Conservation (phyloP, 92 coral and sea anemone species). For the Parazoanthus darwini region DNA sequence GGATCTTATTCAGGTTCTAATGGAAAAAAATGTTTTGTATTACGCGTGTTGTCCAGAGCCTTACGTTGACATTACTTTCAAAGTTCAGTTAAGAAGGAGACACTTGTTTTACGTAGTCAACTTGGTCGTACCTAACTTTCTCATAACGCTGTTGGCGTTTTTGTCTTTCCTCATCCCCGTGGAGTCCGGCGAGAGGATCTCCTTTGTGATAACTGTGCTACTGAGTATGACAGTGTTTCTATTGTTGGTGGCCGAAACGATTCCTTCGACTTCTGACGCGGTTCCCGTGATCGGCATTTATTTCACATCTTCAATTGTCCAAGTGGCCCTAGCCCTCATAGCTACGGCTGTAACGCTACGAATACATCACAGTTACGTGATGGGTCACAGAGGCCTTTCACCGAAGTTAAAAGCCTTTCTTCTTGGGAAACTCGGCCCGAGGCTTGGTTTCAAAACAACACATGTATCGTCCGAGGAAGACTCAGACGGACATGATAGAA, state of each 20-base stretch:
- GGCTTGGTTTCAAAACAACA: slow-evolving; percentile 36
- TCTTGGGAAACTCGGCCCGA: slow-evolving; percentile 66
- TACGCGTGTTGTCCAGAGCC: slow-evolving; percentile 67
- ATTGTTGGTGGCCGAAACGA: slow-evolving; percentile 80
- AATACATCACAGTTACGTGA: slow-evolving; percentile 72
- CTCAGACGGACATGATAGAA: not conserved
- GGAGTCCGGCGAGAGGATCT: slow-evolving; percentile 85
- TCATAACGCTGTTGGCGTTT: slow-evolving; percentile 79
- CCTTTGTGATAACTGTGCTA: slow-evolving; percentile 83
- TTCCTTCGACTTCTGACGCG: slow-evolving; percentile 87
- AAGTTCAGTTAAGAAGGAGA: slow-evolving; percentile 60
- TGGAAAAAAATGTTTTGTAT: slow-evolving; percentile 34
- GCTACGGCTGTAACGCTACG: slow-evolving; percentile 86
- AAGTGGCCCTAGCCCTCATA: slow-evolving; percentile 79
- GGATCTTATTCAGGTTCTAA: slow-evolving; percentile 56
- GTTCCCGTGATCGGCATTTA: slow-evolving; percentile 89
- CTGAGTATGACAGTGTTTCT: slow-evolving; percentile 87
- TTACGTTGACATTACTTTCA: slow-evolving; percentile 70
- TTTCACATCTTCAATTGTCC: slow-evolving; percentile 81
- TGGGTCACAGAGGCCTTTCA: slow-evolving; percentile 55
- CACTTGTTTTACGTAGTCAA: slow-evolving; percentile 70
- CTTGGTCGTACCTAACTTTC: slow-evolving; percentile 78
- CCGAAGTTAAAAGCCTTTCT: slow-evolving; percentile 54
- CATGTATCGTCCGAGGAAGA: not conserved
- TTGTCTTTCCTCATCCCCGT: slow-evolving; percentile 81